Base-by-base conservation (phyloP, 1,140 invertebrate genomes). In the Nymphalis io region DNA sequence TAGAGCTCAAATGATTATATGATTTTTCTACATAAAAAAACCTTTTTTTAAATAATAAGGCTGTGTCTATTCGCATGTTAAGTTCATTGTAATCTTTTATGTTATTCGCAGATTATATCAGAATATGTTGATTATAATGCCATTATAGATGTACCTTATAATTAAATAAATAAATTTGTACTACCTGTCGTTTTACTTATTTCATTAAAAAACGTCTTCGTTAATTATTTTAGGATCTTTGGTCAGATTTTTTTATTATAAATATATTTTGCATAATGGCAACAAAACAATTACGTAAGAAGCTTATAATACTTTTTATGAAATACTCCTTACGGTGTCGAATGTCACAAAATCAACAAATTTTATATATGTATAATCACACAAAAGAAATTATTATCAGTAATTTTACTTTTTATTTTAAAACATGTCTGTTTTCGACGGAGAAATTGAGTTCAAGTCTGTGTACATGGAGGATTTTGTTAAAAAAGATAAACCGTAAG, bases 371-470 rank as follows among this genome's bases (percentile, higher is more conserved):
- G 23, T n/a, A n/a, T n/a, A n/a, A 27, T 5, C 6, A 33, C 10
- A 8, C 3, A 33, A 8, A 33, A 33, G 27, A 33, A 44, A 44
- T 15, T n/a, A 44, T 13, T n/a, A 44, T 44, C 11, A n/a, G n/a
- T n/a, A n/a, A 20, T 13, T 27, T 12, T 15, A 40, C 11, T 48
- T 27, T 16, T 20, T 48, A 16, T 48, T 18, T 33, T 46, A 12
- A 61, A 75, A 63, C 48, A 80, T 89, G 88, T 87, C 87, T 20
- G 85, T 89, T 20, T 90, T 90, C 60, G 87, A 88, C 20, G 88
- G 87, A 48, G 87, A 90, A 67, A 90, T 90, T 16, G 88, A 90
- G 1, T 90, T 81, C 53, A 73, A 68, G 5, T 82, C 85, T 0
- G 77, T 83, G 1, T 86, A 86, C 58, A 90, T 86, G 87, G 78